Base-by-base conservation (phyloP, 2,888 invertebrate species). In the Phalangium opilio region DNA sequence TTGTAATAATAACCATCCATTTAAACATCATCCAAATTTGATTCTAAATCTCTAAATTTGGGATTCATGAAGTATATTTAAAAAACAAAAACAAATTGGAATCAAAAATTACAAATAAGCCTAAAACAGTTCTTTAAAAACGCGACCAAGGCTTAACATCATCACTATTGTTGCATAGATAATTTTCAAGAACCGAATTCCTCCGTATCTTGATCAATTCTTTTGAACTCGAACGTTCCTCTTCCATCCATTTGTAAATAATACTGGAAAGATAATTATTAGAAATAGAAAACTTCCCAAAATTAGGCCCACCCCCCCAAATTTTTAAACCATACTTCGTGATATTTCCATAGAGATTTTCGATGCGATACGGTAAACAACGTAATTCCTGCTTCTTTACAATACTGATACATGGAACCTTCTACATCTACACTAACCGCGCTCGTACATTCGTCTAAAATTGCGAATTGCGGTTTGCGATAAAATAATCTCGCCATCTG, bases 361-460 rank as follows among this genome's bases (percentile, higher is more conserved):
- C 96, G 77, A 67, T 98, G 98, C 0, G 93, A 93, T 21, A 98
- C 96, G 1, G 96, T 98, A 68, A 98, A 87, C 32, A 98, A 71
- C 0, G 95, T 90, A 63, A 96, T 96, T 36, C 70, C 72, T 43
- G 76, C 64, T 70, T 85, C 78, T 59, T 83, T 74, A 62, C 93
- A 91, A 67, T 93, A 89, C 58, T 82, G 81, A 64, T 98, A 98
- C 85, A 98, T 95, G 56, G 79, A 81, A 21, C 91, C 93, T 65
- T 98, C 98, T 0, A 98, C 96, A 66, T 98, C 98, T 0, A 96
- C 89, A 43, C 91, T 93, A 1, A 98, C 96, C 0, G 96, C 96
- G 65, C 90, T 91, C 1, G 98, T 98, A 64, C 98, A 98, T 67
- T 98, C 98, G 63, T 98, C 98, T 58, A 98, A 71, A 61, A 98